Percentiles rank a stretch among this genome's conserved stretches.
These are phyloP conservation scores for Pachyramphus minor DNA, from an alignment of 2,113 vertebrate species.

Conservation along the genomic window DNA sequence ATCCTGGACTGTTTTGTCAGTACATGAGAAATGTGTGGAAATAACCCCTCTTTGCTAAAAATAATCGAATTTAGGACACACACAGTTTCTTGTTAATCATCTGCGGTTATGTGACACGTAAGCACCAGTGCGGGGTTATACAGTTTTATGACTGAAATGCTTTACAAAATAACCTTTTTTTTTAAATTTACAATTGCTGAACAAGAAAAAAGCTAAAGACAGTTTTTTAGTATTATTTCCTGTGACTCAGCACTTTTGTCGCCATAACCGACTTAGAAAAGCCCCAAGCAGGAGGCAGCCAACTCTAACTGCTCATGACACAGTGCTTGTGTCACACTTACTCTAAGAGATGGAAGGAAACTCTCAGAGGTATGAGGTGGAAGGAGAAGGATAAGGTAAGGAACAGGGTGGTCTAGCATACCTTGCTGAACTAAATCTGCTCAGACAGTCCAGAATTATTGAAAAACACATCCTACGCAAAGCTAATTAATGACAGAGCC, in stretches of 20 bases:
- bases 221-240: background rate
- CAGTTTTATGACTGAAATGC: background rate
- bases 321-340: background rate
- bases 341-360: background rate
- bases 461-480: background rate
- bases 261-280: background rate
- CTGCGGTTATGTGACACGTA: background rate
- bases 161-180: background rate
- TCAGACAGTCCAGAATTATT: background rate
- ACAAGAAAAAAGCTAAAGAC: background rate
- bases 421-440: background rate
- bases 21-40: background rate
- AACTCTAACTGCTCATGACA: background rate
- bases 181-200: background rate
- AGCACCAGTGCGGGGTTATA: background rate
- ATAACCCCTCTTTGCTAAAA: background rate
- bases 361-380: background rate
- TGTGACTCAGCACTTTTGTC: background rate
- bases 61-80: background rate
- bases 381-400: background rate
- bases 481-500: background rate
- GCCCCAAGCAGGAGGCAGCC: background rate
- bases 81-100: background rate
- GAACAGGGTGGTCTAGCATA: background rate
- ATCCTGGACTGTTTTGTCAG: background rate